Evolutionary conservation across 1,140 invertebrate species (phyloP), one percentile per base, ranked within the genome.

Genomic region (Tachypleus tridentatus): DNA sequence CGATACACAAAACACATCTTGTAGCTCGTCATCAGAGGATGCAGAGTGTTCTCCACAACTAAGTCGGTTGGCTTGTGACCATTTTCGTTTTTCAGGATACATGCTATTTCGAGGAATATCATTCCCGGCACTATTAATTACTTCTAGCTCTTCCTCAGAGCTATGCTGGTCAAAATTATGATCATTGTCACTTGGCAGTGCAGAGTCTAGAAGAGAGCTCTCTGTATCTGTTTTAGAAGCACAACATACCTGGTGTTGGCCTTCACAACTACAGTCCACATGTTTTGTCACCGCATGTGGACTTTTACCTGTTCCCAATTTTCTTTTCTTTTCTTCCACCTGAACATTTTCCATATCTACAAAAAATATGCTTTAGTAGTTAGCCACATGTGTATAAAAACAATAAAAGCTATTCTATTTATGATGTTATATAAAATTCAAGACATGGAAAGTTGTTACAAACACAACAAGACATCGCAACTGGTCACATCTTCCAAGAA

Each of bases 131-230:
- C 80, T 83, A 74, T 87, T 86, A 71, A 89, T 88, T 69, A 88
- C 87, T 80, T 91, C 88, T 60, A 93, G 79, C 77, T 93, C 90
- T 75, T 93, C 91, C 76, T 93, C 91, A 47, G 89, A 92, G 75
- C 88, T 91, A 78, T 92, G 89, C 72, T 90, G 87, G 52, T 70
- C 70, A 86, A 87, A 67, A 66, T 77, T 78, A 75, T 78, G 76
- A 76, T 84, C 76, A 76, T 80, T 78, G 79, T 83, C 73, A 77
- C 82, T 79, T 74, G 80, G 72, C 75, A 75, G 67, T 10, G 75
- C 74, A 49, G 74, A 75, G 63, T 76, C 75, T 54, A 64, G 58
- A 61, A 74, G 72, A n/a, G 74, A 64, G 60, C 73, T 72, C 58
- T 72, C 56, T 29, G 47, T 29, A 11, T 57, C 56, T 11, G 56